Conservation (phyloP, 2,888 invertebrate genomes). For the Suillia variegata region DNA sequence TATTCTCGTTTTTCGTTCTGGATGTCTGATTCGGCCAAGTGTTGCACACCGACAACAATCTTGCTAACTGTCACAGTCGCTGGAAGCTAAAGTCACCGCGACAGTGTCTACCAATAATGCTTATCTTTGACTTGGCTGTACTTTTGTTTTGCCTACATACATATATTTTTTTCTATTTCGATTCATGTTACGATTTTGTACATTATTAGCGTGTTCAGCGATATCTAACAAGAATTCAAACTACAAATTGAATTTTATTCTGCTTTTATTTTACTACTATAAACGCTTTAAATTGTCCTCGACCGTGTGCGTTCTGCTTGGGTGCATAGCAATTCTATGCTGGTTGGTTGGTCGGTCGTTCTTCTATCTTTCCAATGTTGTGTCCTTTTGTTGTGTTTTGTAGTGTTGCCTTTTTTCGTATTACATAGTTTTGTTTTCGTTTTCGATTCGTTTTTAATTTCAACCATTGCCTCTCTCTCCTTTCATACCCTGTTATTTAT, state of each 20-base stretch:
- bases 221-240: background rate
- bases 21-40: background rate
- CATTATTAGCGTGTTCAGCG: background rate
- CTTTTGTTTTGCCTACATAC: background rate
- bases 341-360: too few relatives aligned
- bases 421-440: background rate
- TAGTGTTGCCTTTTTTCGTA: too few relatives aligned
- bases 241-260: background rate
- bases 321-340: background rate
- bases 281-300: background rate
- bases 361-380: too few relatives aligned
- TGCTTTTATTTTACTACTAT: too few relatives aligned
- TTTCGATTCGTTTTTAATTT: background rate
- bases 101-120: background rate
- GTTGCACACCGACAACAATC: background rate
- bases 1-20: background rate
- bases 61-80: background rate
- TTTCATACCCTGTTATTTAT: too few relatives aligned
- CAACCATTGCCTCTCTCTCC: too few relatives aligned
- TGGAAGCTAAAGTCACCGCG: background rate
- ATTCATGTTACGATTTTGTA: background rate
- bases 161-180: background rate
- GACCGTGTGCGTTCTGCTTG: background rate
- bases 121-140: slow-evolving; percentile 3
- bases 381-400: background rate